phyloP scores from a whole-genome alignment of 2,888 invertebrate species.

The Ariolimax columbianus region DNA sequence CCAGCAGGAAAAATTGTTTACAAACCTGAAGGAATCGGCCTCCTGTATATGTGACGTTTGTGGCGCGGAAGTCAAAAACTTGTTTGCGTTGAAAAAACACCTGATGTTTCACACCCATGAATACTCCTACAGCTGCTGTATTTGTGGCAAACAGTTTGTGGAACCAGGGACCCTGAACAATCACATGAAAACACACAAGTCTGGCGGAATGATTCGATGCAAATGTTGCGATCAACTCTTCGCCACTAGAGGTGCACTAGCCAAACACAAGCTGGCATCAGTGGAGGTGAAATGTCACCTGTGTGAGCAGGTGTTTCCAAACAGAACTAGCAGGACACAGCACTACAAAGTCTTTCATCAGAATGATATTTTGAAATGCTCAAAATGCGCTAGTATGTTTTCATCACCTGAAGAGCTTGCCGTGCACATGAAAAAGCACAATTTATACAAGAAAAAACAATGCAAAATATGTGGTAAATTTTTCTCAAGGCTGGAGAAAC shows the following conservation, averaged over 20 bases:
- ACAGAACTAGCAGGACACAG: constrained; percentile 41
- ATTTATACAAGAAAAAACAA: constrained; percentile 42
- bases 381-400: constrained; percentile 37
- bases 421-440: constrained; percentile 41
- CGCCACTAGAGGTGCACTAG: constrained; percentile 30
- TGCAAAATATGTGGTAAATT: constrained; percentile 45
- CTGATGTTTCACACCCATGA: constrained; percentile 47
- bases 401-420: constrained; percentile 28
- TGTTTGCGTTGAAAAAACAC: constrained; percentile 47
- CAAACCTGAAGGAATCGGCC: constrained; percentile 4
- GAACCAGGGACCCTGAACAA: constrained; percentile 31
- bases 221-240: constrained; percentile 44
- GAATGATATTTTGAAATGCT: constrained; percentile 37
- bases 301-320: constrained; percentile 47
- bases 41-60: constrained; percentile 37
- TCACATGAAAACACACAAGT: constrained; percentile 42
- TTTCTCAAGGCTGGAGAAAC: constrained; percentile 45
- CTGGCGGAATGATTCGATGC: constrained; percentile 40
- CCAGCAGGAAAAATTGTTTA: background rate
- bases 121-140: constrained; percentile 42
- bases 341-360: constrained; percentile 40
- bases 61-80: constrained; percentile 29
- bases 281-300: constrained; percentile 45
- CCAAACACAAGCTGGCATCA: constrained; percentile 40
- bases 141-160: constrained; percentile 41